These are phyloP conservation scores for Saccostrea glomerata DNA, from an alignment of 1,140 invertebrate species.

Conservation along the genomic window DNA sequence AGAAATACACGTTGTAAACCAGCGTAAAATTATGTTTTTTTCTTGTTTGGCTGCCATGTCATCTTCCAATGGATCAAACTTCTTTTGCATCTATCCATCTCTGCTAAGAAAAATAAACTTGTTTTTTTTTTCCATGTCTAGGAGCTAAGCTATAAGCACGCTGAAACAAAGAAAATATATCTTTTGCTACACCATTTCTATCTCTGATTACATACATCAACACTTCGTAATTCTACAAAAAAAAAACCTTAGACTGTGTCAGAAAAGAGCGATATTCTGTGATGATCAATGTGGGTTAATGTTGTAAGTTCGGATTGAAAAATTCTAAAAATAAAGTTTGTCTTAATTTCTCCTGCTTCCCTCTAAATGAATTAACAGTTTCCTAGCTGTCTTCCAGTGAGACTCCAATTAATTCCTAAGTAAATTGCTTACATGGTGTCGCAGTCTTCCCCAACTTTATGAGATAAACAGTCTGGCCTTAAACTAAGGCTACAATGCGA, in stretches of 20 bases:
- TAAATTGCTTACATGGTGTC: conserved; percentile 2
- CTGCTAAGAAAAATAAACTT: conserved; percentile 20
- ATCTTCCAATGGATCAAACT: conserved; percentile 4
- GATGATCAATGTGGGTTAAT: conserved; percentile 14
- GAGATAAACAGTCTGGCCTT: conserved; percentile 4
- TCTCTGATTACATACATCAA: conserved; percentile 36
- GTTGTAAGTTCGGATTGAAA: conserved; percentile 3
- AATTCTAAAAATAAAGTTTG: background rate
- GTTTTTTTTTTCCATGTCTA: background rate
- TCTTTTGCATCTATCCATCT: conserved; percentile 22
- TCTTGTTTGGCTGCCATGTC: conserved; percentile 25
- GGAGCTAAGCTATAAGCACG: background rate
- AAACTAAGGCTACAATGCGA: background rate
- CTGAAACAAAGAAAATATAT: conserved; percentile 35
- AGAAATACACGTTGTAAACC: conserved; percentile 29
- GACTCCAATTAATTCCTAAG: conserved; percentile 10
- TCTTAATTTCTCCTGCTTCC: background rate
- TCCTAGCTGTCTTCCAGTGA: background rate
- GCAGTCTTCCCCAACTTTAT: background rate
- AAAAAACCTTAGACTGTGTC: background rate
- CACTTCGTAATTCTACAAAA: conserved; percentile 31
- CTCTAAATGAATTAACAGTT: background rate
- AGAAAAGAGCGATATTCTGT: background rate
- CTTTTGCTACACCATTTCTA: conserved; percentile 16
- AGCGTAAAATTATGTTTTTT: conserved; percentile 30